These are phyloP conservation scores for Vespertilio murinus DNA, from an alignment of 2,797 vertebrate genomes.

Conservation along the genomic window DNA sequence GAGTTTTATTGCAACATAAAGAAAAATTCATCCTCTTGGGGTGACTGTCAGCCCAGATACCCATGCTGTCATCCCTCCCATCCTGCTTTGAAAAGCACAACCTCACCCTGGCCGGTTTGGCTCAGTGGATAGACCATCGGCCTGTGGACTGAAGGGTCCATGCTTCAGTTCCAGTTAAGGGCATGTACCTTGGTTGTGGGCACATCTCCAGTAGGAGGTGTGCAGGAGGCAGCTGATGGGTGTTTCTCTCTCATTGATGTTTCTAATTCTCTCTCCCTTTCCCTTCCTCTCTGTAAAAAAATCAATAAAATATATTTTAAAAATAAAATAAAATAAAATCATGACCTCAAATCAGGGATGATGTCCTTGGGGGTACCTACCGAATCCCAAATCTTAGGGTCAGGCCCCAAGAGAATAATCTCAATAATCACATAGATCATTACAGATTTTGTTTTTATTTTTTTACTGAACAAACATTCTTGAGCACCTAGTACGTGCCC, in stretches of 20 bases:
- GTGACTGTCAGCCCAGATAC: conserved; percentile 68
- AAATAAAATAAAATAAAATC: background rate
- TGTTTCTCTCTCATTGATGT: too few species aligned
- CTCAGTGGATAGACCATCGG: too few species aligned
- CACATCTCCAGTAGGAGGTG: too few species aligned
- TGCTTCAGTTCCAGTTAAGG: too few species aligned
- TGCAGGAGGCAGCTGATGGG: too few species aligned
- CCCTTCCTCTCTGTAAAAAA: too few species aligned
- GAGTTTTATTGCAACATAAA: conserved; percentile 82
- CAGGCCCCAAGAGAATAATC: background rate
- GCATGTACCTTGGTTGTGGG: too few species aligned
- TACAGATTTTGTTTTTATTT: background rate
- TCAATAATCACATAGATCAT: background rate
- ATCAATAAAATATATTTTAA: too few species aligned
- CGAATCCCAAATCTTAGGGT: background rate
- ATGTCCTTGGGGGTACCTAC: background rate
- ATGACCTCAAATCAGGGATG: background rate
- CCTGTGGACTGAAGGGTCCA: too few species aligned
- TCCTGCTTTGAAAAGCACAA: background rate
- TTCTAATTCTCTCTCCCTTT: too few species aligned
- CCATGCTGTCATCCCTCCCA: background rate
- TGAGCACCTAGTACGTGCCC: background rate
- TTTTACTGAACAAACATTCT: background rate
- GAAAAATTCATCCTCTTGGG: conserved; percentile 79
- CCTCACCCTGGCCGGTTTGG: background rate